Evolutionary conservation across 2,113 vertebrate genomes (phyloP), one percentile per base, ranked within the genome.

Genomic region (Periophthalmodon schlosseri): DNA sequence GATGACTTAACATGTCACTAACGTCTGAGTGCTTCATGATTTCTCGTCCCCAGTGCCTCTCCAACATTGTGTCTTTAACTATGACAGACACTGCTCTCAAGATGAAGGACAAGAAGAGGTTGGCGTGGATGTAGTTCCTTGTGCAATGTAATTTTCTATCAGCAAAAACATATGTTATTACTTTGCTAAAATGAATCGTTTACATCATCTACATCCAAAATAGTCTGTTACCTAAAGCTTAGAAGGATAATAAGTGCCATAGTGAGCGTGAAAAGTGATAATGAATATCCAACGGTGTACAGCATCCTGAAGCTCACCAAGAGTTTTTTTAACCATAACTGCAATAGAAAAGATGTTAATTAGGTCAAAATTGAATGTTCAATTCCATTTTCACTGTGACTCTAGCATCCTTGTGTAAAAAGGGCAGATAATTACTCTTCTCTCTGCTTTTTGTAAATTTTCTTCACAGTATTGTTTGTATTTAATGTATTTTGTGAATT

Each of bases 231-330:
- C 96, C 96, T 95, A 84, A 97, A 92, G 82, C 94, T 94, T 82
- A 97, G 88, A 67, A 97, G 93, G 73, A 96, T 85, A 61, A 89
- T 88, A n/a, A 97, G 92, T 66, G 96, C 96, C 0, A 94, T 91
- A 10, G 94, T 75, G 57, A 98, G 91, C 0, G 93, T 90, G 0
- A 89, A 94, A 73, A 98, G 90, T 0, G 96, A 97, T 81, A 96
- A 76, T 0, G 94, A 95, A 78, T 96, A 96, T n/a, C 96, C 96
- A 33, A 95, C 93, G 0, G 96, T 97, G 92, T 98, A 97, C 87
- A 96, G 18, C 64, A 81, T 90, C 84, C 81, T 89, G 85, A 93
- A 93, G 84, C 82, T 87, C 82, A 89, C 73, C 92, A 92, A 86
- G 77, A 93, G 9, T 66, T 93, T 78, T 52, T 90, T 89, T 52